Percentiles rank a stretch among this genome's conserved stretches.
Conservation (phyloP, 2,888 invertebrate species). For the Seira musarum region DNA sequence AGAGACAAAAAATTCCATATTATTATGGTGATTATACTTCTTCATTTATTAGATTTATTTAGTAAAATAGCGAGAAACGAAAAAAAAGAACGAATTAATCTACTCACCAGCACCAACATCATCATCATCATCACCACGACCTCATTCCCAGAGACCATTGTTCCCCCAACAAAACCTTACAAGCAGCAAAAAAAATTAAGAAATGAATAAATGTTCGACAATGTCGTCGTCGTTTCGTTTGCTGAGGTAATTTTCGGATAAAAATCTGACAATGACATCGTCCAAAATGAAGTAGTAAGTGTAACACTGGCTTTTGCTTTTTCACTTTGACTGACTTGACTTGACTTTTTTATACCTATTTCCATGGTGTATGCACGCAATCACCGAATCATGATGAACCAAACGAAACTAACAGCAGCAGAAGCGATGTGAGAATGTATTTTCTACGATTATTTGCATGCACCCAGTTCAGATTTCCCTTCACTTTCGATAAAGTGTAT, state of each 20-base stretch:
- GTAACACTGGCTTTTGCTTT: neutral
- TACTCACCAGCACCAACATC: neutral
- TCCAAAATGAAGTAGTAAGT: neutral
- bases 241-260: slow-evolving; percentile 14
- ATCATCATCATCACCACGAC: neutral
- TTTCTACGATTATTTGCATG: slow-evolving; percentile 2
- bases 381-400: slow-evolving; percentile 34
- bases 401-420: neutral
- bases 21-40: slow-evolving; percentile 15
- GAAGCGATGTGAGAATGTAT: no score
- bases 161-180: neutral
- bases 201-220: slow-evolving; percentile 1
- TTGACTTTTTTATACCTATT: neutral
- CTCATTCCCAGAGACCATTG: no score
- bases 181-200: slow-evolving; percentile 5
- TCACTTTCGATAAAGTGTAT: neutral
- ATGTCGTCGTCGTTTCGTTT: slow-evolving; percentile 2
- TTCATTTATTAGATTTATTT: slow-evolving; percentile 15
- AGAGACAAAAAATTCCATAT: slow-evolving; percentile 9
- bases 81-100: slow-evolving; percentile 16
- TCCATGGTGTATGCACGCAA: slow-evolving; percentile 30
- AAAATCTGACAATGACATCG: slow-evolving; percentile 35
- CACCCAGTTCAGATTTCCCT: no score
- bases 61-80: slow-evolving; percentile 11
- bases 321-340: slow-evolving; percentile 11